Base-by-base conservation (phyloP, 2,797 vertebrate species). In the Enteromius radiatus region DNA sequence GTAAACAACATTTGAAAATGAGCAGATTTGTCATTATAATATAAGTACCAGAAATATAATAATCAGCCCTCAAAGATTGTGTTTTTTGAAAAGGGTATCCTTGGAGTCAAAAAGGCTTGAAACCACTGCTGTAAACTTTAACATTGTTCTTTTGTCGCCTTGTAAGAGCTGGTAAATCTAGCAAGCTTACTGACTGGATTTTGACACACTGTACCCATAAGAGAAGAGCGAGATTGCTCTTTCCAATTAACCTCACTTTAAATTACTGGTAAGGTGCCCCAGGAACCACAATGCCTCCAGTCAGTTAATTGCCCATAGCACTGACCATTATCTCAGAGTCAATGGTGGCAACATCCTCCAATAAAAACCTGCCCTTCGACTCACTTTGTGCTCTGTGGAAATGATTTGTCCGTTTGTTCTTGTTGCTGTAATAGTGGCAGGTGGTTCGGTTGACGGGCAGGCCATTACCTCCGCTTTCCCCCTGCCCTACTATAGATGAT, bases 241-340 rank as follows among this genome's bases (percentile, higher is more conserved):
- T 64, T 82, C 77, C 64, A 82, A 76, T 86, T 80, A 82, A 82
- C 45, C 71, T 76, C 61, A 45, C 43, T 45, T 67, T 76, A 67
- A 43, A 63, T 74, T 54, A 52, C 76, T 31, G 49, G 63, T 52
- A 78, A 38, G 71, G 23, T 59, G 41, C 65, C 36, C 59, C 15
- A 5, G 26, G 74, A 52, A 63, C 33, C 80, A 74, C 31, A 83
- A 77, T 28, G 28, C 54, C 73, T 61, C 61, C 28, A 45, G 70
- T 83, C 11, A 33, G 43, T 75, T 84, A 79, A 87, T 76, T 84
- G 81, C 71, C 73, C 71, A 59, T 47, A 83, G 49, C 31, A 61
- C 67, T 63, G 67, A 36, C 64, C 54, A 64, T 87, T 76, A 76
- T 68, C 43, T 85, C 54, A 11, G n/a, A 74, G 70, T 77, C 59